phyloP scores from a whole-genome alignment of 1,140 invertebrate species.

The Doryteuthis pealeii region DNA sequence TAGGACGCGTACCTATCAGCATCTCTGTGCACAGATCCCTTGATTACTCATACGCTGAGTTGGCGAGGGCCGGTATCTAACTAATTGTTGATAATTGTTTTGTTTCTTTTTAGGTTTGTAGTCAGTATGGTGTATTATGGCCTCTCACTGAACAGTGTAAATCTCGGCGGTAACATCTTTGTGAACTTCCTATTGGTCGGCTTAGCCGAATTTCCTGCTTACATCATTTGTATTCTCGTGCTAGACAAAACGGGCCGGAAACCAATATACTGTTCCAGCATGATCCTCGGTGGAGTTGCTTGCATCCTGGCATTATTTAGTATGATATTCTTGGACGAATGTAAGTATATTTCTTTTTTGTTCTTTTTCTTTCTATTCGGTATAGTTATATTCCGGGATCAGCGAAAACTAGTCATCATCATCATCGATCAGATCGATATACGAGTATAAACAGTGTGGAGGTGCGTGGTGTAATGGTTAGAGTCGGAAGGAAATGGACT shows the following conservation, averaged over 20 bases:
- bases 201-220: constrained; percentile 74
- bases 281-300: constrained; percentile 43
- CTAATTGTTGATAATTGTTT: not conserved
- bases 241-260: constrained; percentile 41
- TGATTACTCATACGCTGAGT: no score
- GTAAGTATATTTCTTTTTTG: constrained; percentile 23
- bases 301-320: constrained; percentile 45
- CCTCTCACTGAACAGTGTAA: constrained; percentile 64
- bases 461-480: no score
- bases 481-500: no score
- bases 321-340: constrained; percentile 33
- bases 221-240: constrained; percentile 38
- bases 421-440: no score
- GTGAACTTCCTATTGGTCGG: constrained; percentile 59
- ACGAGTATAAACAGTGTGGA: no score
- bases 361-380: not conserved
- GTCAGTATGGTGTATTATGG: constrained; percentile 67
- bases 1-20: no score
- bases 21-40: no score
- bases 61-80: no score
- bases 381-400: no score
- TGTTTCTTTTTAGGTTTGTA: constrained; percentile 65
- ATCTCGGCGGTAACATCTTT: constrained; percentile 47
- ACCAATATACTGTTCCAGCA: constrained; percentile 35
- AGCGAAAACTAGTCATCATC: no score